phyloP scores from a whole-genome alignment of 2,888 invertebrate genomes.

The Sisyra nigra region DNA sequence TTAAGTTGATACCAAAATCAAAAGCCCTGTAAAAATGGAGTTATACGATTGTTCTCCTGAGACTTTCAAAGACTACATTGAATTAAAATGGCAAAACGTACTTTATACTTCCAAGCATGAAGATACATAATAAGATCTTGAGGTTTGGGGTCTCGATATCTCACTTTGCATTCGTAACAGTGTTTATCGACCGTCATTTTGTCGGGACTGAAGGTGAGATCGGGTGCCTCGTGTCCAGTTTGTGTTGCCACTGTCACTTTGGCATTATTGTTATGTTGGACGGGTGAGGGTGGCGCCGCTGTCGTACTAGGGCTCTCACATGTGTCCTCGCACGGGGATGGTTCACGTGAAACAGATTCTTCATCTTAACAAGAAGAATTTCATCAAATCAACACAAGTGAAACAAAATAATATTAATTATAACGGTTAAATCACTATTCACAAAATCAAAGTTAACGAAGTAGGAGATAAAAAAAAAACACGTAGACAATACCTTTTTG shows the following conservation, averaged over 20 bases:
- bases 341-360: conserved; percentile 48
- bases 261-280: conserved; percentile 12
- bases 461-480: background rate
- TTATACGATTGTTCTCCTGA: background rate
- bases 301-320: conserved; percentile 27
- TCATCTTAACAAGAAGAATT: conserved; percentile 25
- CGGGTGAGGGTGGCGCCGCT: conserved; percentile 21
- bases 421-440: too few species aligned
- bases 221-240: conserved; percentile 63
- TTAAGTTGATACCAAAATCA: background rate
- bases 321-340: conserved; percentile 48
- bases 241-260: conserved; percentile 71
- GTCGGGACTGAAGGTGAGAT: conserved; percentile 45
- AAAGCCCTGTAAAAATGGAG: background rate
- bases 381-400: background rate
- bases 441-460: too few species aligned
- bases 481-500: conserved; percentile 22
- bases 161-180: conserved; percentile 86
- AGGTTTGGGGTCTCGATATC: conserved; percentile 81
- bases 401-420: background rate
- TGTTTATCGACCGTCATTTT: conserved; percentile 68
- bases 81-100: conserved; percentile 21
- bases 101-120: conserved; percentile 88
- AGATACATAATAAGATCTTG: conserved; percentile 90
- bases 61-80: too few species aligned